Conservation (phyloP, 2,113 vertebrate species). For the Brienomyrus brachyistius region DNA sequence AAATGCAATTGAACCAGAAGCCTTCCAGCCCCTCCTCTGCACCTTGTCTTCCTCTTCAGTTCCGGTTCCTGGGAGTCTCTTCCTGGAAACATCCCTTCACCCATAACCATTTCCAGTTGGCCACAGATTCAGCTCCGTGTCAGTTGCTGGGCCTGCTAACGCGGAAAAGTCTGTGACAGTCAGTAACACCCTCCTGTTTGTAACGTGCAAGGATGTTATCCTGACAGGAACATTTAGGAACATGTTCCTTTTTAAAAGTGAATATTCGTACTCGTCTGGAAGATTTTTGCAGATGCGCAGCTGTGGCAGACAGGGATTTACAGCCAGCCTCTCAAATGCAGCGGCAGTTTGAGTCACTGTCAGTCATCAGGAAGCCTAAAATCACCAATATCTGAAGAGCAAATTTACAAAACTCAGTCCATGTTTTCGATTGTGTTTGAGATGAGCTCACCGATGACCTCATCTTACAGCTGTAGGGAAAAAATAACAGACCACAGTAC, state of each 20-base stretch:
- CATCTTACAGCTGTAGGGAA: too few species aligned
- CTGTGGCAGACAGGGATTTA: background rate
- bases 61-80: background rate
- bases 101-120: background rate
- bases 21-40: background rate
- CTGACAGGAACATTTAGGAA: background rate
- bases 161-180: background rate
- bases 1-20: background rate
- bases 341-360: background rate
- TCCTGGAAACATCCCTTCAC: background rate
- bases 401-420: background rate
- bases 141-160: background rate
- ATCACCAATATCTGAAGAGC: background rate
- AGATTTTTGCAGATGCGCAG: background rate
- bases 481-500: too few species aligned
- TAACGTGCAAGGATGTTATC: background rate
- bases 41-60: background rate
- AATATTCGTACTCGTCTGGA: background rate
- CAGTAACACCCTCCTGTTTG: background rate
- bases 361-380: background rate
- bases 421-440: background rate
- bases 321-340: background rate
- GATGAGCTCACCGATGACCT: background rate
- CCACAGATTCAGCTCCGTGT: background rate
- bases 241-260: background rate